These are phyloP conservation scores for Thumatha senex DNA, from an alignment of 2,888 invertebrate species.

Conservation along the genomic window DNA sequence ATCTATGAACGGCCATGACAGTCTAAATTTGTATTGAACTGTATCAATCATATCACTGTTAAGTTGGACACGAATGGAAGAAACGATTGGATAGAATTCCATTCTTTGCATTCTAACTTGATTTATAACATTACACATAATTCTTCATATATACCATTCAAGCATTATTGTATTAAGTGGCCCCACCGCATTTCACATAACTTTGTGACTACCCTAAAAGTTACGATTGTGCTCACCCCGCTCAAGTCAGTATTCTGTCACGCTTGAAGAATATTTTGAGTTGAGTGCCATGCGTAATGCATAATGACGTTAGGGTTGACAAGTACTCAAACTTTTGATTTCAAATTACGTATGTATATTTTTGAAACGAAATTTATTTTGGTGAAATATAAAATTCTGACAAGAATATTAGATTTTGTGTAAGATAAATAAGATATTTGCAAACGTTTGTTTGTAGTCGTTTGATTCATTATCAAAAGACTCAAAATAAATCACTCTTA, in stretches of 20 bases:
- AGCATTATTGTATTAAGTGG: constrained; percentile 24
- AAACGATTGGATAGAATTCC: background rate
- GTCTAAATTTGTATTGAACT: too few species aligned
- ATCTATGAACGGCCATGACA: too few species aligned
- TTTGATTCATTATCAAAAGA: too few species aligned
- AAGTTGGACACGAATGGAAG: too few species aligned
- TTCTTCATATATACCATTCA: constrained; percentile 11
- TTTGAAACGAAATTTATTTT: too few species aligned
- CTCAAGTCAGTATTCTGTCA: constrained; percentile 26
- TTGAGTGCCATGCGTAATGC: constrained; percentile 32
- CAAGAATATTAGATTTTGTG: too few species aligned
- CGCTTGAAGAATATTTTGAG: constrained; percentile 29
- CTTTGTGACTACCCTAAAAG: constrained; percentile 26
- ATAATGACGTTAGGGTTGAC: constrained; percentile 29
- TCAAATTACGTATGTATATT: background rate
- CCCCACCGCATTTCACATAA: constrained; percentile 26
- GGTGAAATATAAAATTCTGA: too few species aligned
- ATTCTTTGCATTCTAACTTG: background rate
- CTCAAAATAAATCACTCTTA: too few species aligned
- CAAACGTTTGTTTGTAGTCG: too few species aligned
- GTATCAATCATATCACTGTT: too few species aligned
- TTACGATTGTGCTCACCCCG: constrained; percentile 25
- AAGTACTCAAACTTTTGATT: background rate
- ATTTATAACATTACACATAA: constrained; percentile 7
- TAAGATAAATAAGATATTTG: too few species aligned